Conservation (phyloP, 2,113 vertebrate genomes). For the Misgurnus anguillicaudatus region DNA sequence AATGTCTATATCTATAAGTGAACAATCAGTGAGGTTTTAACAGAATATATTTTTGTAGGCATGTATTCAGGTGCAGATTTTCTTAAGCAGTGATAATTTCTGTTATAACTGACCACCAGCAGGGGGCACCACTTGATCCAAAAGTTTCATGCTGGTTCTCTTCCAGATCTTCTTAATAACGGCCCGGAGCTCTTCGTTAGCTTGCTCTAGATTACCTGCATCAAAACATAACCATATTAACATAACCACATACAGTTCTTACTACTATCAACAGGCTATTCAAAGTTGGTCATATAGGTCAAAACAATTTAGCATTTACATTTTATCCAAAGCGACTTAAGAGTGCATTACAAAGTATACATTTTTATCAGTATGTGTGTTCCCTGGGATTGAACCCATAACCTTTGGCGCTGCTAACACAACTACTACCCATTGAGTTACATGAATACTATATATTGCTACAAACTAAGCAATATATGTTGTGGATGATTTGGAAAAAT, state of each 20-base stretch:
- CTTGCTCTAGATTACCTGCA: constrained; percentile 95
- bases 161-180: constrained; percentile 99
- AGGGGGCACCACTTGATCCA: constrained; percentile 98
- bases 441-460: too few relatives aligned
- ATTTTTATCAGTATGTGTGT: too few relatives aligned
- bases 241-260: not conserved
- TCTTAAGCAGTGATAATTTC: constrained; percentile 25
- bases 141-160: constrained; percentile 97
- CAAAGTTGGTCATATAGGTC: too few relatives aligned
- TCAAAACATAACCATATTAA: constrained; percentile 13
- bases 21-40: not conserved
- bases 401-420: too few relatives aligned
- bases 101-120: constrained; percentile 91
- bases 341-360: too few relatives aligned
- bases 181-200: constrained; percentile 96
- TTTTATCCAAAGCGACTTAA: too few relatives aligned
- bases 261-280: too few relatives aligned
- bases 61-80: constrained; percentile 5
- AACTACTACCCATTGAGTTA: too few relatives aligned
- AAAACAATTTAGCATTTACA: too few relatives aligned
- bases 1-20: not conserved
- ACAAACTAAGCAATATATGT: not conserved
- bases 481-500: not conserved
- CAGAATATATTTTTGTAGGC: not conserved
- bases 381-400: too few relatives aligned